Evolutionary conservation across 2,113 vertebrate species (phyloP).

Genomic region (Nothobranchius kuhntae): DNA sequence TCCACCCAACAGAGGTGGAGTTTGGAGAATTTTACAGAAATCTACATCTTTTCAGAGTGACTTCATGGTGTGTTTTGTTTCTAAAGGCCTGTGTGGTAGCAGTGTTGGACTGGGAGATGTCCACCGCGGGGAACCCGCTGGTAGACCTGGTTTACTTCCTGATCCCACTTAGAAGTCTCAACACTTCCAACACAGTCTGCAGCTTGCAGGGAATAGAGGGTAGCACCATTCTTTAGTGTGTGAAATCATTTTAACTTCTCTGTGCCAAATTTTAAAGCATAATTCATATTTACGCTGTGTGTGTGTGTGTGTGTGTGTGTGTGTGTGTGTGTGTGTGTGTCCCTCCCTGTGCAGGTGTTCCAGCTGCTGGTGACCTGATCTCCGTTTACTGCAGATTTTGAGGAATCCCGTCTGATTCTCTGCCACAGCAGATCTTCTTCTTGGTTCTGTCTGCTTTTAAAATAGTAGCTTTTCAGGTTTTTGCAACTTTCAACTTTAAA

Average conservation of each 20-base stretch:
- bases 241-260: not conserved
- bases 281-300: not conserved
- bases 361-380: slow-evolving; percentile 81
- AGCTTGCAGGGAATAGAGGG: slow-evolving; percentile 72
- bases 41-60: not conserved
- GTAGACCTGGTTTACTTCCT: slow-evolving; percentile 86
- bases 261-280: not conserved
- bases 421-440: no score
- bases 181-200: slow-evolving; percentile 52
- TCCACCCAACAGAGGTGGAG: slow-evolving; percentile 89
- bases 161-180: slow-evolving; percentile 63
- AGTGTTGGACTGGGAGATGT: slow-evolving; percentile 94
- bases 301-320: no score
- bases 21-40: not conserved
- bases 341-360: slow-evolving; percentile 76
- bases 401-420: slow-evolving; percentile 60
- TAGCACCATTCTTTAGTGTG: slow-evolving; percentile 23
- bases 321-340: not conserved
- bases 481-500: not conserved
- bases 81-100: slow-evolving; percentile 85
- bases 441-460: slow-evolving; percentile 90
- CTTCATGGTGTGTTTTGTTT: slow-evolving; percentile 31
- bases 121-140: slow-evolving; percentile 88
- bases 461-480: slow-evolving; percentile 88
- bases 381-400: slow-evolving; percentile 83